Conservation (phyloP, 2,113 vertebrate species). For the Corvus moneduloides region DNA sequence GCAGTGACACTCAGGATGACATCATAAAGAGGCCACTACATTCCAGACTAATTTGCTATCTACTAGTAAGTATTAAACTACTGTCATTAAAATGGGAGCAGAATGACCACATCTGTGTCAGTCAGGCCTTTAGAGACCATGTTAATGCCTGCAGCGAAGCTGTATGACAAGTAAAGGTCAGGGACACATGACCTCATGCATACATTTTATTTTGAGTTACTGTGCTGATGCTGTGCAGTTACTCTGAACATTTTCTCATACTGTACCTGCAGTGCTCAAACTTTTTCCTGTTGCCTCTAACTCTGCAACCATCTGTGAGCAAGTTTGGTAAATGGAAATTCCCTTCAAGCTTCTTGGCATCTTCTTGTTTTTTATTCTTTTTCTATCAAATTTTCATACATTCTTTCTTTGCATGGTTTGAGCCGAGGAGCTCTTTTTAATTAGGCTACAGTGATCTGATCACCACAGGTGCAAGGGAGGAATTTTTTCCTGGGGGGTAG, state of each 20-base stretch:
- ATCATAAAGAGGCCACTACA: background rate
- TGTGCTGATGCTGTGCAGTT: background rate
- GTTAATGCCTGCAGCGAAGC: background rate
- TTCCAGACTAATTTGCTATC: background rate
- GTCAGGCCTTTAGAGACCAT: background rate
- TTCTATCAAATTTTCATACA: constrained; percentile 53
- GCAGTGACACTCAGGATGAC: background rate
- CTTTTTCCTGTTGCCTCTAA: background rate
- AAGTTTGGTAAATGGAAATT: constrained; percentile 32
- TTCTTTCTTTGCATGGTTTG: constrained; percentile 47
- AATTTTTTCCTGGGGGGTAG: background rate
- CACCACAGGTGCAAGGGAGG: background rate
- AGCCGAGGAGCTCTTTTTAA: constrained; percentile 23
- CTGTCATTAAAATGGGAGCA: background rate
- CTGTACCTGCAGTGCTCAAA: background rate
- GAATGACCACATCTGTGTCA: background rate
- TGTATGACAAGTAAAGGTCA: background rate
- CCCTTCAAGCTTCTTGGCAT: constrained; percentile 39
- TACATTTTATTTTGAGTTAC: background rate
- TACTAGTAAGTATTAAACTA: background rate
- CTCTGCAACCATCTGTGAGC: background rate
- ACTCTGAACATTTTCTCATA: background rate
- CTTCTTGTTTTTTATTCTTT: constrained; percentile 15
- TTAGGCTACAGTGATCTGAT: constrained; percentile 30
- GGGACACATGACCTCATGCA: background rate